Base-by-base conservation (phyloP, 2,797 vertebrate species). In the Decapterus maruadsi region DNA sequence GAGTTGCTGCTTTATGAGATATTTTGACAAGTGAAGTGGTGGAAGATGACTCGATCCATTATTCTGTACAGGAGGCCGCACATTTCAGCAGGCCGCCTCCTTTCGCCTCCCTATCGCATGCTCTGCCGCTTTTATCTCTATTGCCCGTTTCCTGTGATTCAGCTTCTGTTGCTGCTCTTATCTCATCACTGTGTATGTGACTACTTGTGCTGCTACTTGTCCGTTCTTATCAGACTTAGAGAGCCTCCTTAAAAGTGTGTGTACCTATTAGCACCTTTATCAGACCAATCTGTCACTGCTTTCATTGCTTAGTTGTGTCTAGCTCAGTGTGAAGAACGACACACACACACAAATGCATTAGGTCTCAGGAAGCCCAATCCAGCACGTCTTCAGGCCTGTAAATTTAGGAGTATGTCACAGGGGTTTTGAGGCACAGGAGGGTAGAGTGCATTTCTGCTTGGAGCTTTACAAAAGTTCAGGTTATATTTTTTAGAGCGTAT, bases 251-350 rank as follows among this genome's bases (percentile, higher is more conserved):
- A 77, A 81, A 83, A 87, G 87, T 46, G 46, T 88, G 82, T 90
- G 90, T 91, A 79, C 84, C 89, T 86, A 88, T 75, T 84, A 3
- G 54, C 64, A 0, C 0, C 0, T 86, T 94, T 92, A 94, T 95
- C 94, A 89, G 78, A 87, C 68, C 89, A 82, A 88, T 90, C 93
- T 93, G 94, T 94, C 88, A 91, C 48, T 13, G 84, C 85, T 87
- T 88, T 83, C 80, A 86, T 87, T 85, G 78, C 19, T 87, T 83
- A 81, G 89, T 77, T 85, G 82, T 89, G 87, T 83, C 81, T 87
- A 77, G 51, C 62, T n/a, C 80, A 78, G 75, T 71, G 68, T 0
- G 73, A 87, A 57, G 17, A 76, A 75, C 26, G 36, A 26, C 48
- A 20, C 73, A 45, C 48, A 60, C 69, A 78, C 67, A 62, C 29